Evolutionary conservation across 2,888 invertebrate species (phyloP).

Genomic region (Minunthozetes semirufus): DNA sequence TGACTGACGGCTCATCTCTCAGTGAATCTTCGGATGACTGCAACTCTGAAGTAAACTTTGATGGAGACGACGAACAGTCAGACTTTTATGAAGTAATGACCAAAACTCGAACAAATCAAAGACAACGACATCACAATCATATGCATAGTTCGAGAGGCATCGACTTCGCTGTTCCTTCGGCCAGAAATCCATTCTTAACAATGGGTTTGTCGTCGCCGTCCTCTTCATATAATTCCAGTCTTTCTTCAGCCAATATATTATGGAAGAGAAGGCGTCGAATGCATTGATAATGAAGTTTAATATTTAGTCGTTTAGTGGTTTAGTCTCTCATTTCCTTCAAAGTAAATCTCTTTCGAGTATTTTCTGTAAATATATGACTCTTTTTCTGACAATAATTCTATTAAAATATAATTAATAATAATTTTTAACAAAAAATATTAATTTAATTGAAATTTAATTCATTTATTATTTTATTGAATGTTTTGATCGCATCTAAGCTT

Average conservation of each 20-base stretch:
- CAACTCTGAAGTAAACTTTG: constrained; percentile 31
- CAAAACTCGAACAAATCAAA: not conserved
- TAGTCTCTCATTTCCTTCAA: no score
- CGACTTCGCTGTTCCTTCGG: constrained; percentile 31
- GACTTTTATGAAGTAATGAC: constrained; percentile 37
- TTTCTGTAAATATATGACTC: not conserved
- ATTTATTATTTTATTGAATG: not conserved
- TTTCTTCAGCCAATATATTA: constrained; percentile 26
- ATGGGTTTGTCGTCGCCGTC: constrained; percentile 24
- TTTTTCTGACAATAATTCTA: not conserved
- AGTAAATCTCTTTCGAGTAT: not conserved
- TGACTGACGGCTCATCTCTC: not conserved
- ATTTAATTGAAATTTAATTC: not conserved
- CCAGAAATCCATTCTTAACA: constrained; percentile 31
- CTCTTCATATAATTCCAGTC: not conserved
- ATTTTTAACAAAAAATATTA: constrained; percentile 6
- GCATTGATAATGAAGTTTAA: no score
- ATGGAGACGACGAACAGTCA: constrained; percentile 39
- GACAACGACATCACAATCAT: constrained; percentile 21
- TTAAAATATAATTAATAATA: not conserved
- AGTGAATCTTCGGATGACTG: constrained; percentile 35
- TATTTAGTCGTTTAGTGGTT: no score
- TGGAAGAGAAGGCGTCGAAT: constrained; percentile 30
- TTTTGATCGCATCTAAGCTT: no score
- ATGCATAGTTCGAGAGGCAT: not conserved